Evolutionary conservation across 2,113 vertebrate species (phyloP), one percentile per base, ranked within the genome.

Genomic region (Myrmophylax atrothorax): DNA sequence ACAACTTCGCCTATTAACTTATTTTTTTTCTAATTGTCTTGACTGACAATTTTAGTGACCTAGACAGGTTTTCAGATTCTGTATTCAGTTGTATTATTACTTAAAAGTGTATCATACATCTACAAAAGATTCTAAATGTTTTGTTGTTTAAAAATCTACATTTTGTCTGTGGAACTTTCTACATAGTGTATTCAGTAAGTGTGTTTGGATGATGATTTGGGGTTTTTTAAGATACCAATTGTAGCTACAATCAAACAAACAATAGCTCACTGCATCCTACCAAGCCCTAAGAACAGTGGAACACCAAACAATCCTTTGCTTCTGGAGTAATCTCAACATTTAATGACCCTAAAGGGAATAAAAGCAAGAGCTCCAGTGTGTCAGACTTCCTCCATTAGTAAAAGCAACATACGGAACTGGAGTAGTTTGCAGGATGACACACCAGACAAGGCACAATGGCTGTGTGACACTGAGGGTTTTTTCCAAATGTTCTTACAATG

Each of bases 381-480:
- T 18, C 22, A 25, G 35, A 18, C 22, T 70, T 89, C 33, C 46
- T 40, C 5, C 50, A 49, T 49, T 62, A 66, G 37, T 47, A 79
- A 52, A 84, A 84, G 26, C 10, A 73, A 44, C 53, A 29, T 2
- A 49, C 24, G 19, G 22, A 53, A 55, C 15, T 81, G 38, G 40
- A 82, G 37, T 2, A 81, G 8, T 14, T 72, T 87, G 49, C 35
- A 72, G 20, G 29, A 33, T 67, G 42, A 76, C 0, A 0, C 35
- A 72, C 20, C 25, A 77, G 46, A 56, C 6, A 31, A 74, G 46
- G 31, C 66, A 62, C 38, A 84, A 69, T 29, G 24, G 18, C 40
- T 62, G 37, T 63, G 15, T 22, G 12, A 46, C 3, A 3, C 0
- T 29, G n/a, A 69, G 2, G 2, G 1, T 16, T 18, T 52, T 56